These are phyloP conservation scores for Apodemia mormo DNA, from an alignment of 2,888 invertebrate species.

Conservation along the genomic window DNA sequence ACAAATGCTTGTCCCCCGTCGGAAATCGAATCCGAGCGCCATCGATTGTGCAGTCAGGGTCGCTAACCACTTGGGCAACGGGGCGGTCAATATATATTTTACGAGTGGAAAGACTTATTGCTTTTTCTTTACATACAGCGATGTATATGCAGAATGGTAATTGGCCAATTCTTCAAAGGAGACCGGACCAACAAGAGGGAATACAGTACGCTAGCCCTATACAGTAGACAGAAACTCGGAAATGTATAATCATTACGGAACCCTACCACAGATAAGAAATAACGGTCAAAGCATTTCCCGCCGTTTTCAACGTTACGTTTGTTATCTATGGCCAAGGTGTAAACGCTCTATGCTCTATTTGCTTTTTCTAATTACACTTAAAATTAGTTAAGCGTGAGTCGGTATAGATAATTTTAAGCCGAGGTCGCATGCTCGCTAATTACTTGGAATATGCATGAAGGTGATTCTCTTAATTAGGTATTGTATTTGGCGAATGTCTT, in stretches of 20 bases:
- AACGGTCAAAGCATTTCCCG: conserved; percentile 57
- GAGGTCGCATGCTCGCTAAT: conserved; percentile 32
- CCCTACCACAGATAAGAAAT: conserved; percentile 57
- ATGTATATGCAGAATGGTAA: no score
- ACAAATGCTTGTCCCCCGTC: no score
- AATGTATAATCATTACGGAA: neutral
- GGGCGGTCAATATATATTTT: no score
- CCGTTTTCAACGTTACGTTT: conserved; percentile 45
- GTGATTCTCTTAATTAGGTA: conserved; percentile 30
- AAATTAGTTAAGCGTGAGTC: conserved; percentile 52
- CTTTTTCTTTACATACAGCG: no score
- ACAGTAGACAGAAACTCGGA: neutral
- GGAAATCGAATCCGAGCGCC: no score
- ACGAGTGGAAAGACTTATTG: no score
- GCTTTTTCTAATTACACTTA: conserved; percentile 42
- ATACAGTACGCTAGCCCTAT: no score
- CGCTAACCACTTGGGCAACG: no score
- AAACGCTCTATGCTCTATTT: conserved; percentile 58
- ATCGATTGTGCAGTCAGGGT: no score
- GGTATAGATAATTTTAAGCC: conserved; percentile 38
- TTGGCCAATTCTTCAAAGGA: no score
- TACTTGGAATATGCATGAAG: conserved; percentile 37
- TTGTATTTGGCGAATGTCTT: conserved; percentile 23
- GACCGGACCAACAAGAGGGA: no score
- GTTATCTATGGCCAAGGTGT: conserved; percentile 54